Evolutionary conservation across 2,888 invertebrate species (phyloP), one percentile per base, ranked within the genome.

Genomic region (Dolomedes plantarius): DNA sequence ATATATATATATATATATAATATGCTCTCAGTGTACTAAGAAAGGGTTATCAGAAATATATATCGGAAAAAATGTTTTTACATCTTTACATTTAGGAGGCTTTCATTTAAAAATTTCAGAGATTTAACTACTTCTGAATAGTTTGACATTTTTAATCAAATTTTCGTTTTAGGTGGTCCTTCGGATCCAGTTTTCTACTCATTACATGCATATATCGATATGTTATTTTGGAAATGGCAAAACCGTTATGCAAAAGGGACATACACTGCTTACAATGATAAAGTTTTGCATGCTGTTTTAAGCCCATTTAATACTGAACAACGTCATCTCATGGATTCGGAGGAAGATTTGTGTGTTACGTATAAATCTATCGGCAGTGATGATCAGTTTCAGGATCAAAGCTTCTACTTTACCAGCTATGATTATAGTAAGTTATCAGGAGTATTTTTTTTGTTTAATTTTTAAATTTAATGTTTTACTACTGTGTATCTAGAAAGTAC

Each of bases 171-270:
- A 86, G 86, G 62, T 71, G 36, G 68, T 65, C 86, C 86, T 9
- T 27, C 32, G 19, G 87, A 87, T 75, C 87, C 87, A 0, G 36
- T 87, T 29, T 87, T 79, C 32, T 87, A 87, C n/a, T 76, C 80
- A 7, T n/a, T 87, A 6, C 80, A 85, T 19, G 76, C 79, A 9
- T 87, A 77, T 27, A 80, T 87, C 31, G 87, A 87, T 62, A 67
- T 80, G 46, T 64, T 87, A 28, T 80, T 85, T 29, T 85, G 80
- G 76, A 75, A 85, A 29, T 87, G 87, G 87, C 67, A 87, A n/a
- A 41, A 76, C 11, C 72, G 76, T 28, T 76, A 87, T 74, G 31
- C 46, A 2, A 16, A 3, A 19, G 19, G 28, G 16, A 64, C 28
- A 5, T 27, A 62, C 27, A 41, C 39, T 28, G 64, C 64, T 11